A percentile compares a stretch with the other conserved stretches of the same genome.
These are phyloP conservation scores for Dermochelys coriacea DNA, from an alignment of 2,797 vertebrate species.

Conservation along the genomic window DNA sequence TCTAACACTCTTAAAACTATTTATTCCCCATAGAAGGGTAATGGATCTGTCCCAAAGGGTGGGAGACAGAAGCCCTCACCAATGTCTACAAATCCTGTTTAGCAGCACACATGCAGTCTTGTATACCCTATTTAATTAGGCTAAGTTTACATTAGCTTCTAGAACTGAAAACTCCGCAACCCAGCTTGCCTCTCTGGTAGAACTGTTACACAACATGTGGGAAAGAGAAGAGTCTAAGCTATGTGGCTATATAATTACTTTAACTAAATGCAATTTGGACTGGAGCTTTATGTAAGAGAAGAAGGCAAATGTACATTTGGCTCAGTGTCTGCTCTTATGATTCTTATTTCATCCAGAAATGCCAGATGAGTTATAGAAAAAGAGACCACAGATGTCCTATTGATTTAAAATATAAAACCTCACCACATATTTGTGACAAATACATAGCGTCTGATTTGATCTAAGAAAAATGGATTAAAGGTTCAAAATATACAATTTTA, in stretches of 20 bases:
- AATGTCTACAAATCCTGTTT: not conserved
- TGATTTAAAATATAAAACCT: not conserved
- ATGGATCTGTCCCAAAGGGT: not conserved
- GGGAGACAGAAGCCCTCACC: not conserved
- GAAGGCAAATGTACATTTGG: not conserved
- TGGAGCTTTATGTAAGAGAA: not conserved
- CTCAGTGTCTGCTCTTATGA: not conserved
- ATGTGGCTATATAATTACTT: accelerated
- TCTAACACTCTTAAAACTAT: not conserved
- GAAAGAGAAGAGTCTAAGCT: not conserved
- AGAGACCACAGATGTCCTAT: not conserved
- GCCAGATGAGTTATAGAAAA: not conserved
- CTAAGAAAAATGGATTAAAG: not conserved
- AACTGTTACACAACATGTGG: not conserved
- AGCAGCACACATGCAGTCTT: not conserved
- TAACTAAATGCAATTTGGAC: constrained; percentile 22
- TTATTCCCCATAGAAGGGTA: constrained; percentile 1
- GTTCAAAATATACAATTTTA: not conserved
- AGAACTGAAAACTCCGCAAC: not conserved
- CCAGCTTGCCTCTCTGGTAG: not conserved
- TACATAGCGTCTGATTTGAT: not conserved
- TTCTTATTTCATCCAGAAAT: not conserved
- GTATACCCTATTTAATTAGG: not conserved
- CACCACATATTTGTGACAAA: not conserved
- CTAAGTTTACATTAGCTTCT: not conserved